Percentiles rank a stretch among this genome's conserved stretches.
These are phyloP conservation scores for Andrena praecox DNA, from an alignment of 2,888 invertebrate genomes.

Conservation along the genomic window DNA sequence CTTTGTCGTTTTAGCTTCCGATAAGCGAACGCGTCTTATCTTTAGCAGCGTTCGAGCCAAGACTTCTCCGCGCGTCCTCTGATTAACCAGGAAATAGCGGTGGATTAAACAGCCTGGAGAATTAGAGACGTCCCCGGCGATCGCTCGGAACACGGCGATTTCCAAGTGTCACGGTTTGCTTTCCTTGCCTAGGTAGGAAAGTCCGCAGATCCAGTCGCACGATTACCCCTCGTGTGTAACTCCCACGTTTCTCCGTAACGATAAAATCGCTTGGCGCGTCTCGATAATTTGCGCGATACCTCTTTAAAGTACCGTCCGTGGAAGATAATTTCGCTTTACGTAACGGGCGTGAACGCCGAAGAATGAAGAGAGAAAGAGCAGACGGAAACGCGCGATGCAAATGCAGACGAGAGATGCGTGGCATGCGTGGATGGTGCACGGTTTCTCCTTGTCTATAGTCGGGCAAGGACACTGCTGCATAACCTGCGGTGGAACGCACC, in stretches of 20 bases:
- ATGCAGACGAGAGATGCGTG: conserved; percentile 25
- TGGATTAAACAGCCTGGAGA: background rate
- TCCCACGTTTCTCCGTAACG: conserved; percentile 68
- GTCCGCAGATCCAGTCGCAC: conserved; percentile 57
- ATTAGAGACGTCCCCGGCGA: background rate
- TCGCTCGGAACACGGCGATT: too few relatives aligned
- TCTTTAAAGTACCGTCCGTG: conserved; percentile 59
- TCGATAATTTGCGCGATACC: conserved; percentile 51
- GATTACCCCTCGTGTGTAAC: conserved; percentile 64
- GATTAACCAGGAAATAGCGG: conserved; percentile 21
- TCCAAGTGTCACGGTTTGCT: conserved; percentile 17
- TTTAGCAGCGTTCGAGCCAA: conserved; percentile 25
- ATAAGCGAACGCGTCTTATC: conserved; percentile 56
- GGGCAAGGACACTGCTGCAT: conserved; percentile 39
- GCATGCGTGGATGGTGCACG: conserved; percentile 1
- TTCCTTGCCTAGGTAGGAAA: conserved; percentile 30
- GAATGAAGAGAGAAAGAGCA: conserved; percentile 3
- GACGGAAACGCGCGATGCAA: conserved; percentile 34
- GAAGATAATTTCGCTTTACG: conserved; percentile 70
- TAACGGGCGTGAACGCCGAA: conserved; percentile 45
- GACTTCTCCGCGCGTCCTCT: background rate
- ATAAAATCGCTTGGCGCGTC: conserved; percentile 63
- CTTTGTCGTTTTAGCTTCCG: conserved; percentile 6
- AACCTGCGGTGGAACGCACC: conserved; percentile 22
- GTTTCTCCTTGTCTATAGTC: background rate